These are phyloP conservation scores for Drosophila azteca DNA, from an alignment of 1,140 invertebrate species.

Conservation along the genomic window DNA sequence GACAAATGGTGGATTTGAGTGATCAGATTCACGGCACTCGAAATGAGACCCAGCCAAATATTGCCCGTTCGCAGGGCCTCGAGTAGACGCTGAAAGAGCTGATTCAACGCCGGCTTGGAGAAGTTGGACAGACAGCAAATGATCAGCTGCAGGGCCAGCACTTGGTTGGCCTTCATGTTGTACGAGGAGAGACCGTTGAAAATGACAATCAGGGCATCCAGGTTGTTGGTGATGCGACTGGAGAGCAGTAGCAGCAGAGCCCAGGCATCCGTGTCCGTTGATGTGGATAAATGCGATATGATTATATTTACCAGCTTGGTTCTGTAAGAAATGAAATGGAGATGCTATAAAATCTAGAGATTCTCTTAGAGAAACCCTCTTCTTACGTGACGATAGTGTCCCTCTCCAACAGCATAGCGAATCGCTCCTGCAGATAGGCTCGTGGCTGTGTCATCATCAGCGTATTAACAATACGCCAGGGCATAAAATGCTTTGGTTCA, in stretches of 20 bases:
- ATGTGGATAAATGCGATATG: conserved; percentile 72
- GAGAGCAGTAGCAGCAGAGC: conserved; percentile 60
- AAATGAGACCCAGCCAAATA: conserved; percentile 64
- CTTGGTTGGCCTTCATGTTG: conserved; percentile 68
- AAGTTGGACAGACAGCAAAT: conserved; percentile 57
- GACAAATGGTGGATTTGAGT: conserved; percentile 61
- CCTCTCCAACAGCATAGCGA: conserved; percentile 44
- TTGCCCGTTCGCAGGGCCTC: conserved; percentile 44
- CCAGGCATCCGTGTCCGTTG: conserved; percentile 81
- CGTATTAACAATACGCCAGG: conserved; percentile 77
- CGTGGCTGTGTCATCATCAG: conserved; percentile 62
- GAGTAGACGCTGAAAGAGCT: conserved; percentile 61
- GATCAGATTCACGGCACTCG: conserved; percentile 53
- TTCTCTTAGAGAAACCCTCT: not conserved
- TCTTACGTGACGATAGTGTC: conserved; percentile 57
- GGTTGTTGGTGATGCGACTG: conserved; percentile 75
- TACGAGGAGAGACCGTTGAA: conserved; percentile 66
- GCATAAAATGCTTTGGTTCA: conserved; percentile 71
- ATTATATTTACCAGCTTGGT: conserved; percentile 59
- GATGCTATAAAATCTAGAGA: not conserved
- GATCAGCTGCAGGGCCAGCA: conserved; percentile 62
- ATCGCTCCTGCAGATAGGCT: conserved; percentile 65
- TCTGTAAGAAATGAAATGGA: conserved; percentile 45
- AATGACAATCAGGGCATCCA: conserved; percentile 64
- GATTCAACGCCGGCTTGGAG: conserved; percentile 71